Evolutionary conservation across 2,797 vertebrate species (phyloP).

Genomic region (Coilia nasus): DNA sequence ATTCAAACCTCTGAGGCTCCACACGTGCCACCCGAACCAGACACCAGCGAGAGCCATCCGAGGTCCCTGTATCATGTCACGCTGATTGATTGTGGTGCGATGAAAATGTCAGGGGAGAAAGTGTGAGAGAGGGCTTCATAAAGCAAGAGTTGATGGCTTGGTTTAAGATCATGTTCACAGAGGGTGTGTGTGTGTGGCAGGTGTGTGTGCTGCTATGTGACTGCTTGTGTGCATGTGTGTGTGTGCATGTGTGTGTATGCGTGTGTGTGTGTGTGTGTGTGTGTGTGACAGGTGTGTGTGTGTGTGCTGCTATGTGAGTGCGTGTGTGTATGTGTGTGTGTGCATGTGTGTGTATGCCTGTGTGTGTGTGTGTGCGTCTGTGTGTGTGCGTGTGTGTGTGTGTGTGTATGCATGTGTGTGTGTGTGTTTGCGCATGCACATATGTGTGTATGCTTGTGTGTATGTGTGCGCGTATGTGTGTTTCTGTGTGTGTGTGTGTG

Average conservation of each 20-base stretch:
- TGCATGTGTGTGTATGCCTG: too few relatives aligned
- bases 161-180: background rate
- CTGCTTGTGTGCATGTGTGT: too few relatives aligned
- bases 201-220: too few relatives aligned
- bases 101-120: background rate
- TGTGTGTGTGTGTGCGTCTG: too few relatives aligned
- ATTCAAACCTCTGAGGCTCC: background rate
- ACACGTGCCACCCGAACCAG: background rate
- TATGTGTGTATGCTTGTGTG: background rate
- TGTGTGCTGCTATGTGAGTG: too few relatives aligned
- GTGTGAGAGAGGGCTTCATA: background rate
- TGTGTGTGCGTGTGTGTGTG: too few relatives aligned
- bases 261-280: too few relatives aligned
- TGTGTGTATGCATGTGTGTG: background rate
- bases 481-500: background rate
- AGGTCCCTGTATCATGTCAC: background rate
- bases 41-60: background rate
- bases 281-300: too few relatives aligned
- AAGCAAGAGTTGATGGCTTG: constrained; percentile 1
- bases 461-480: background rate
- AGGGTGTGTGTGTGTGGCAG: background rate
- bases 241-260: too few relatives aligned
- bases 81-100: background rate
- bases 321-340: too few relatives aligned
- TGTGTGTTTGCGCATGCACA: too few relatives aligned